These are phyloP conservation scores for Lethrus apterus DNA, from an alignment of 1,140 invertebrate genomes.

Conservation along the genomic window DNA sequence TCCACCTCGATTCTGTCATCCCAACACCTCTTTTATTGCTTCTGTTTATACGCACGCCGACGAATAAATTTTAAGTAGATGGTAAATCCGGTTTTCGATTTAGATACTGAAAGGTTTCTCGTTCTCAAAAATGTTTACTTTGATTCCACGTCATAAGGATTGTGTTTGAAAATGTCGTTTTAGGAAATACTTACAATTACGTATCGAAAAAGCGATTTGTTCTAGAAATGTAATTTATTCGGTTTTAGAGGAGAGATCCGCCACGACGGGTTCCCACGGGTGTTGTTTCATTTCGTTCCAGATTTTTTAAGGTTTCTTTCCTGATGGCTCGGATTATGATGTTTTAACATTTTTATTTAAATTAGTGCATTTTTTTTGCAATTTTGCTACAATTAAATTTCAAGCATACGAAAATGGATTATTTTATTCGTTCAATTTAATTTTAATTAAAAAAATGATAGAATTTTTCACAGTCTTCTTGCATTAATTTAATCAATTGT, in stretches of 20 bases:
- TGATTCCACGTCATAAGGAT: not conserved
- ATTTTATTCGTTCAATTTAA: too few relatives aligned
- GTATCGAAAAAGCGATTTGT: not conserved
- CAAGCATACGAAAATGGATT: too few relatives aligned
- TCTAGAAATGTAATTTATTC: not conserved
- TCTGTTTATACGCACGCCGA: constrained; percentile 10
- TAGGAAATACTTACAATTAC: not conserved
- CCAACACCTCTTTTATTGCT: constrained; percentile 14
- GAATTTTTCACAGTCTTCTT: too few relatives aligned
- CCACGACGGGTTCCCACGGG: constrained; percentile 2
- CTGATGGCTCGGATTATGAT: constrained; percentile 9
- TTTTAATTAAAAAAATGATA: too few relatives aligned
- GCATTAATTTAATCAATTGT: too few relatives aligned
- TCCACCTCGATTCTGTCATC: constrained; percentile 13
- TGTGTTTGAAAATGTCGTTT: not conserved
- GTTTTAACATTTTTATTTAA: too few relatives aligned
- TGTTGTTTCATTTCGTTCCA: constrained; percentile 6
- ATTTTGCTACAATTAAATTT: too few relatives aligned
- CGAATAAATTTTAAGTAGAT: constrained; percentile 12
- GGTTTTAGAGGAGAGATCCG: constrained; percentile 3
- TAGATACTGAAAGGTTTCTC: constrained; percentile 9
- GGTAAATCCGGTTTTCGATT: constrained; percentile 8
- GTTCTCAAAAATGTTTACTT: constrained; percentile 6
- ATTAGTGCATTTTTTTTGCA: too few relatives aligned
- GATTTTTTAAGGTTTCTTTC: constrained; percentile 11